phyloP scores from a whole-genome alignment of 2,113 vertebrate genomes.

The Hirundichthys speculiger region DNA sequence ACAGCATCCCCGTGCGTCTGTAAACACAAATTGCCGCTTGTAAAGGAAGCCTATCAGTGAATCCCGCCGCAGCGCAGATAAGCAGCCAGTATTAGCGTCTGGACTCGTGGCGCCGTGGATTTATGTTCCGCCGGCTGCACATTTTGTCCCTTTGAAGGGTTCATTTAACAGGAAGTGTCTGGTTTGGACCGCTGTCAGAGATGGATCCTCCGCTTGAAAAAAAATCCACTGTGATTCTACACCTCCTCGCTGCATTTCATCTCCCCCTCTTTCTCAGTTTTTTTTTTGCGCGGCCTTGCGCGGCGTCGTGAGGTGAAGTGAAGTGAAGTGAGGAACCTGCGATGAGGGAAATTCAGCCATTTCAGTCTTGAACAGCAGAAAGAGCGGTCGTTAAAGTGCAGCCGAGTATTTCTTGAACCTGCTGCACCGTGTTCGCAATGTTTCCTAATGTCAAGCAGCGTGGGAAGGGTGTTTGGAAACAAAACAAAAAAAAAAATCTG shows the following conservation, averaged over 20 bases:
- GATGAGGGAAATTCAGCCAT: no score
- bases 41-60: slow-evolving; percentile 24
- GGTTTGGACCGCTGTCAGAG: neutral
- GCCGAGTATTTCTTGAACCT: no score
- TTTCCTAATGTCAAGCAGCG: neutral
- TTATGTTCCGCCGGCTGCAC: neutral
- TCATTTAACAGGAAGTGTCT: slow-evolving; percentile 4
- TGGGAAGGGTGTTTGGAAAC: no score
- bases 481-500: no score
- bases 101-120: slow-evolving; percentile 1
- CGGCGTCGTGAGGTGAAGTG: no score
- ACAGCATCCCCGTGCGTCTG: slow-evolving; percentile 13
- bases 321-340: neutral
- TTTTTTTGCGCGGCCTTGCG: neutral
- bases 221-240: no score
- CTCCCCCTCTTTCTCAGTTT: no score
- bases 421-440: neutral
- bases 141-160: slow-evolving; percentile 7
- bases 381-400: no score
- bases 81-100: slow-evolving; percentile 13
- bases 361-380: no score
- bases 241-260: no score
- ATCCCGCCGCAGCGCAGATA: slow-evolving; percentile 4
- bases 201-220: neutral
- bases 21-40: slow-evolving; percentile 16